Percentiles rank a stretch among this genome's conserved stretches.
Evolutionary conservation across 2,888 invertebrate species (phyloP).

Genomic region (Crioceris asparagi): DNA sequence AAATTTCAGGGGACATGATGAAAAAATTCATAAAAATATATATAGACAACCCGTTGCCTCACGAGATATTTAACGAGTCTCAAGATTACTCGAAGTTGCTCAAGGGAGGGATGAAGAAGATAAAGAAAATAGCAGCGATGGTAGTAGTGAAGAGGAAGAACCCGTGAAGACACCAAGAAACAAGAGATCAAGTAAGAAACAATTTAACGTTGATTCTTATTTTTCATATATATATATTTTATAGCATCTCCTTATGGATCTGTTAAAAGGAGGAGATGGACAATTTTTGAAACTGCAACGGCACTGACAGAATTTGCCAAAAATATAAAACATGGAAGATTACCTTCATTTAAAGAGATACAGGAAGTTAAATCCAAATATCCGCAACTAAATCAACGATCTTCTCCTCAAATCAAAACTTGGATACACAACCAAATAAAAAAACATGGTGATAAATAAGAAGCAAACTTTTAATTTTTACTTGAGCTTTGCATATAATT

Average conservation of each 20-base stretch:
- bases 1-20: constrained; percentile 23
- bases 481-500: too few relatives aligned
- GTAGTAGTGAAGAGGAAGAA: constrained; percentile 2
- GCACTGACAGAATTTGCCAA: background rate
- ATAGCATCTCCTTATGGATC: constrained; percentile 5
- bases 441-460: too few relatives aligned
- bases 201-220: background rate
- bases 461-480: too few relatives aligned
- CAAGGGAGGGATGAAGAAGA: constrained; percentile 11
- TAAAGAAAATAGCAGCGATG: background rate
- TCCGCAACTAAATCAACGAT: constrained; percentile 3
- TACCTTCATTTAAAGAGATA: constrained; percentile 6
- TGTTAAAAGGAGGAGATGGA: constrained; percentile 6
- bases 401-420: constrained; percentile 9
- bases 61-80: constrained; percentile 19
- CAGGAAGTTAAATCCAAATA: constrained; percentile 1
- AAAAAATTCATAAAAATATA: constrained; percentile 21
- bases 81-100: constrained; percentile 17
- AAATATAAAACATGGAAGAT: constrained; percentile 1
- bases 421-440: constrained; percentile 11
- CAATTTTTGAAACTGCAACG: constrained; percentile 7
- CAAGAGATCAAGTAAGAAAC: constrained; percentile 5
- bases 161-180: background rate
- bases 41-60: constrained; percentile 19
- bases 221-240: too few relatives aligned